Base-by-base conservation (phyloP, 2,888 invertebrate genomes). In the Mimumesa dahlbomi region DNA sequence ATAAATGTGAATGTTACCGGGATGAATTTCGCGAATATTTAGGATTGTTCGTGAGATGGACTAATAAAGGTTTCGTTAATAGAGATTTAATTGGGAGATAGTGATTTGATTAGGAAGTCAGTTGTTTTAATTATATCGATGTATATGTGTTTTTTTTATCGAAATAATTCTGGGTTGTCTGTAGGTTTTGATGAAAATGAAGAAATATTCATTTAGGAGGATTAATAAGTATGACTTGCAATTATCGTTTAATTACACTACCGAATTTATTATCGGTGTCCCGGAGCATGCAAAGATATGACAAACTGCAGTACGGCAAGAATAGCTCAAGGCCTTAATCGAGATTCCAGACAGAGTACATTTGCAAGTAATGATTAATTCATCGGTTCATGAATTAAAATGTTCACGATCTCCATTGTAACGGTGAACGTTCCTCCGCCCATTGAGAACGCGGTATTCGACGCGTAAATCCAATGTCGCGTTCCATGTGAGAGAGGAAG, bases 371-470 rank as follows among this genome's bases (percentile, higher is more conserved):
- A 79, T 79, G 79, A 79, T 75, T 79, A 79, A 79, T 79, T 79
- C 79, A 79, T 79, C 59, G 79, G 63, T 73, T 79, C 79, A 79
- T 79, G 79, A 79, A 79, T 79, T 79, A 79, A 79, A 79, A 79
- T 77, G 68, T 79, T 79, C 79, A 79, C 79, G 79, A 79, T 79
- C 75, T 69, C 77, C 73, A 73, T 77, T 77, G 79, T 79, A 79
- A 79, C 79, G 76, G 76, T 75, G 76, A 77, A 79, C 63, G 68
- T 45, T 50, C 61, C 65, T 48, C 56, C 52, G 40, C 52, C 71
- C 73, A 79, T 74, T 66, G 66, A 70, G 66, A 53, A 74, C 45
- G 57, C 61, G 43, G 48, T 42, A 65, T 48, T 58, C 71, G 56
- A 36, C 65, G 73, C 68, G 63, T 62, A 65, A 73, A 75, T 79